A percentile compares a stretch with the other conserved stretches of the same genome.
phyloP scores from a whole-genome alignment of 2,113 vertebrate species.

The Gallinago paraguaiae region DNA sequence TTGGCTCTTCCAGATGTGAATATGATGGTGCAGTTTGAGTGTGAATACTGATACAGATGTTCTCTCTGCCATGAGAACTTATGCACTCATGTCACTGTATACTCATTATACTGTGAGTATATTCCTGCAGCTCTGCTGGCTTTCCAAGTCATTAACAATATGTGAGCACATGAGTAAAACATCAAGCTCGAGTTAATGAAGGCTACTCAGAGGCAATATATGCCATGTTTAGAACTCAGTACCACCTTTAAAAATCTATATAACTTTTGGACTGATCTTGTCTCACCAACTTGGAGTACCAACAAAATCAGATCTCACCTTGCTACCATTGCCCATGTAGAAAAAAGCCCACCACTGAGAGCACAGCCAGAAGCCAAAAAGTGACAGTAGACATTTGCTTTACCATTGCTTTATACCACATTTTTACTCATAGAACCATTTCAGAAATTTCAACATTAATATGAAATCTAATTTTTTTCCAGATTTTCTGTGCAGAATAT shows the following conservation, averaged over 20 bases:
- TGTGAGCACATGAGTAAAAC: background rate
- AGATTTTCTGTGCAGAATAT: background rate
- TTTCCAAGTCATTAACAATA: background rate
- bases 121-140: background rate
- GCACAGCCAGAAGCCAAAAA: background rate
- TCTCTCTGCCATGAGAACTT: background rate
- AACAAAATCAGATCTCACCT: accelerated
- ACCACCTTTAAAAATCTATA: background rate
- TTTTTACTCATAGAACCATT: background rate
- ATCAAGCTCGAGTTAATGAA: background rate
- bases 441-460: background rate
- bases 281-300: background rate
- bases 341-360: background rate
- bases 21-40: background rate
- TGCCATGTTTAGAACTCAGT: background rate
- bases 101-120: background rate
- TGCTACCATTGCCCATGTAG: background rate
- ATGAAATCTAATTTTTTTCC: background rate
- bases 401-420: background rate
- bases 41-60: background rate
- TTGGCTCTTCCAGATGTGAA: background rate
- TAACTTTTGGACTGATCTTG: background rate
- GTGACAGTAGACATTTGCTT: background rate
- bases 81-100: no score
- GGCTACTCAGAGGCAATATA: background rate